Evolutionary conservation across 2,888 invertebrate species (phyloP).

Genomic region (Cremastinae sp.): DNA sequence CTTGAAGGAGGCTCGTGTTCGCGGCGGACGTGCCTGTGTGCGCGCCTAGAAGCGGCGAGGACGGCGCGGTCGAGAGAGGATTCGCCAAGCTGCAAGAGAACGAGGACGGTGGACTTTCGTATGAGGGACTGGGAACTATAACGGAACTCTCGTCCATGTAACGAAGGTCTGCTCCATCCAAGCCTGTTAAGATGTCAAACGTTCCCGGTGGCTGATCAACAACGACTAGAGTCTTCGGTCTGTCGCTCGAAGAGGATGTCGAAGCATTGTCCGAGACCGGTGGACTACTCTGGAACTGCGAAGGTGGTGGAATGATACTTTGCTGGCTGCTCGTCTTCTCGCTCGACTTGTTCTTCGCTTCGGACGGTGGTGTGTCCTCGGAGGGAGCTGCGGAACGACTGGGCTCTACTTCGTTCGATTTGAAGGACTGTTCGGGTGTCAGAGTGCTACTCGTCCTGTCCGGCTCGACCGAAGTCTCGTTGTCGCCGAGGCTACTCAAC

Average conservation of each 20-base stretch:
- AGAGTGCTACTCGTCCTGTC: slow-evolving; percentile 77
- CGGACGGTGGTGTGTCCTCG: slow-evolving; percentile 70
- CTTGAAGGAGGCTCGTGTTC: slow-evolving; percentile 87
- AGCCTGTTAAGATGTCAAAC: slow-evolving; percentile 88
- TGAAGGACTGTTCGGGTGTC: slow-evolving; percentile 77
- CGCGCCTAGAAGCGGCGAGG: slow-evolving; percentile 84
- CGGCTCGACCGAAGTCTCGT: slow-evolving; percentile 81
- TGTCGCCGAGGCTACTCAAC: slow-evolving; percentile 83
- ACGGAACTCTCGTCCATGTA: slow-evolving; percentile 96
- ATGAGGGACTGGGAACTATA: slow-evolving; percentile 89
- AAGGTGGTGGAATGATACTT: slow-evolving; percentile 88
- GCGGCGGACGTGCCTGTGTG: slow-evolving; percentile 80
- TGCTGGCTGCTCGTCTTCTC: slow-evolving; percentile 77
- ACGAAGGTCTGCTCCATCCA: slow-evolving; percentile 92
- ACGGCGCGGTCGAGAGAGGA: slow-evolving; percentile 82
- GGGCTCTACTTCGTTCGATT: slow-evolving; percentile 65
- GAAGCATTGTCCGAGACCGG: slow-evolving; percentile 84
- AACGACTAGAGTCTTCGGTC: slow-evolving; percentile 71
- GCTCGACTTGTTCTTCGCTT: slow-evolving; percentile 66
- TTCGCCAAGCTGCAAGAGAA: slow-evolving; percentile 78
- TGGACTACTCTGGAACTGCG: slow-evolving; percentile 87
- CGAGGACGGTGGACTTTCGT: slow-evolving; percentile 89
- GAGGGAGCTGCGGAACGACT: slow-evolving; percentile 59
- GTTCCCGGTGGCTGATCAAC: slow-evolving; percentile 82
- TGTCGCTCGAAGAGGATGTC: slow-evolving; percentile 73